Evolutionary conservation across 2,113 vertebrate species (phyloP).

Genomic region (Lycocorax pyrrhopterus): DNA sequence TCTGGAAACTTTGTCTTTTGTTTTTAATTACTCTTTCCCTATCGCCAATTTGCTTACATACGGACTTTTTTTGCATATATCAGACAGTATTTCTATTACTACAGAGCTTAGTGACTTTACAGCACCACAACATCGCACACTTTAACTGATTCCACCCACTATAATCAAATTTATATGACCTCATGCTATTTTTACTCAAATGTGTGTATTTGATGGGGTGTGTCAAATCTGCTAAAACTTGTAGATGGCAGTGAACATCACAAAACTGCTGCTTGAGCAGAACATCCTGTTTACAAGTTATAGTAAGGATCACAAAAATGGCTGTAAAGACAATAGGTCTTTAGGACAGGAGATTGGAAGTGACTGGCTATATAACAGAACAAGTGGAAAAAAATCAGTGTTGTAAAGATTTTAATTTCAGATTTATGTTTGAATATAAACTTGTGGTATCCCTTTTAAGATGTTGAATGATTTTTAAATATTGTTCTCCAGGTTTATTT

Average conservation of each 20-base stretch:
- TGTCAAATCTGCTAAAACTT: background rate
- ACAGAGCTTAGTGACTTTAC: background rate
- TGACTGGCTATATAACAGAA: background rate
- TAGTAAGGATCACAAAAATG: background rate
- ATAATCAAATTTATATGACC: background rate
- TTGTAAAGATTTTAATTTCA: background rate
- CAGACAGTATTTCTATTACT: background rate
- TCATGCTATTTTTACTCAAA: background rate
- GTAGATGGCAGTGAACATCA: background rate
- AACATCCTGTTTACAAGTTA: background rate
- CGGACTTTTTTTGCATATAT: background rate
- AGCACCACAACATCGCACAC: background rate
- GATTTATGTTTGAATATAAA: background rate
- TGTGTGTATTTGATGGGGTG: background rate
- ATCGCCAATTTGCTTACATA: fast-evolving
- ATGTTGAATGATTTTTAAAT: background rate
- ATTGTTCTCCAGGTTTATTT: background rate
- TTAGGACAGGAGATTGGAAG: background rate
- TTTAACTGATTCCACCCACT: background rate
- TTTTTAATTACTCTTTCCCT: background rate
- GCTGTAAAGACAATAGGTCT: background rate
- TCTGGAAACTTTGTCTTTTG: background rate
- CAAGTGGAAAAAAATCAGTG: background rate
- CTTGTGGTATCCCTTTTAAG: background rate
- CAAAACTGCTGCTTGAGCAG: background rate